These are phyloP conservation scores for Sphaeramia orbicularis DNA, from an alignment of 2,797 vertebrate species.

Conservation along the genomic window DNA sequence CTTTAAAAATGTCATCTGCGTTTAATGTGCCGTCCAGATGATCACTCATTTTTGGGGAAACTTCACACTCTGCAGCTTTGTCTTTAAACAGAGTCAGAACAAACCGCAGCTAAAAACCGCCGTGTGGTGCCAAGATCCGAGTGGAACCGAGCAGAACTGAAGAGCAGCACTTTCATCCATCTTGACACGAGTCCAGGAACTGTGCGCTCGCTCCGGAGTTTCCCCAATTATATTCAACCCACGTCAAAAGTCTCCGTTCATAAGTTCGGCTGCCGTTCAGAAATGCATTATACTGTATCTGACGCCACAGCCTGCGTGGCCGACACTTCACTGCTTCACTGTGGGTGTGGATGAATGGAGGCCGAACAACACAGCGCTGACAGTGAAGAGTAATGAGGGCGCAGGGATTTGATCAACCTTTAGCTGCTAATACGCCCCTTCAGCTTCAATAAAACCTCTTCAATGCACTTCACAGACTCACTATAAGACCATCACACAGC, in stretches of 20 bases:
- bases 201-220: constrained; percentile 6
- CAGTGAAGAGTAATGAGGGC: not conserved
- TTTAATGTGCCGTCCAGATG: too few species aligned
- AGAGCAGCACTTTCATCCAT: constrained; percentile 8
- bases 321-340: constrained; percentile 8
- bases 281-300: not conserved
- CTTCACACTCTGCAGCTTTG: too few species aligned
- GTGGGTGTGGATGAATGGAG: constrained; percentile 4
- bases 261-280: constrained; percentile 18
- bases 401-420: not conserved
- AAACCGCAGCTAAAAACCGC: constrained; percentile 10
- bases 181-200: constrained; percentile 21
- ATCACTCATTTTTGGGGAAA: too few species aligned
- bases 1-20: too few species aligned
- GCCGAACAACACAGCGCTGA: not conserved
- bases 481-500: too few species aligned
- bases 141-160: constrained; percentile 17
- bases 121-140: constrained; percentile 28
- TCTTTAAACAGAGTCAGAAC: too few species aligned
- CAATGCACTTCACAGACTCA: too few species aligned
- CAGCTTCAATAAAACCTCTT: too few species aligned
- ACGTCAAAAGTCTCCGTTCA: constrained; percentile 21
- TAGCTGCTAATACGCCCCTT: not conserved
- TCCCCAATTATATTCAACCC: constrained; percentile 12
- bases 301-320: not conserved